Evolutionary conservation across 2,797 vertebrate genomes (phyloP).

Genomic region (Sternarchorhynchus goeldii): DNA sequence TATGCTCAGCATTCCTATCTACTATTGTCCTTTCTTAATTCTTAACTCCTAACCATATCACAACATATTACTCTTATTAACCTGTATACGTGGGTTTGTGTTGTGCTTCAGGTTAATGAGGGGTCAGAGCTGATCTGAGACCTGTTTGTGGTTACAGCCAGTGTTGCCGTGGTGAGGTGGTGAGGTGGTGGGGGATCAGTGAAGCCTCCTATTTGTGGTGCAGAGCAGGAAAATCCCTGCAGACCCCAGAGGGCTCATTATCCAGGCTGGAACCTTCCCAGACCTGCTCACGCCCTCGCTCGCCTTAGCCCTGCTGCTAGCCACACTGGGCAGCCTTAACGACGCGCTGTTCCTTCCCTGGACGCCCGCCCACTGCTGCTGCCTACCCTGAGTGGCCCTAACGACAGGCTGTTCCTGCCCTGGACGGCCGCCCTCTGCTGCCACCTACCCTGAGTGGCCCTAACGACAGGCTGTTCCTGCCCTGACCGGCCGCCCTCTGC

Average conservation of each 20-base stretch:
- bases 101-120: slow-evolving; percentile 70
- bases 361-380: too few species aligned
- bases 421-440: not conserved
- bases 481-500: slow-evolving; percentile 8
- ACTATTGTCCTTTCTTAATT: slow-evolving; percentile 51
- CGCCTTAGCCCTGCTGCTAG: slow-evolving; percentile 65
- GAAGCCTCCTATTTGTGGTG: slow-evolving; percentile 59
- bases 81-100: slow-evolving; percentile 32
- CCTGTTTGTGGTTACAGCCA: not conserved
- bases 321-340: slow-evolving; percentile 16
- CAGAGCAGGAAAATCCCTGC: slow-evolving; percentile 47
- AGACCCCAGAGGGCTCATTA: slow-evolving; percentile 81
- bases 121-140: slow-evolving; percentile 46
- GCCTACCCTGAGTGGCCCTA: too few species aligned
- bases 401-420: too few species aligned
- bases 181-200: slow-evolving; percentile 62
- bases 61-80: slow-evolving; percentile 61
- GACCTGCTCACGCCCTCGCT: slow-evolving; percentile 67
- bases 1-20: slow-evolving; percentile 49
- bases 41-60: slow-evolving; percentile 46
- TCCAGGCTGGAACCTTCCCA: slow-evolving; percentile 75
- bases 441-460: slow-evolving; percentile 40
- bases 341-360: too few species aligned
- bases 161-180: not conserved
- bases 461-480: slow-evolving; percentile 64